Base-by-base conservation (phyloP, 2,113 vertebrate species). In the Morone saxatilis region DNA sequence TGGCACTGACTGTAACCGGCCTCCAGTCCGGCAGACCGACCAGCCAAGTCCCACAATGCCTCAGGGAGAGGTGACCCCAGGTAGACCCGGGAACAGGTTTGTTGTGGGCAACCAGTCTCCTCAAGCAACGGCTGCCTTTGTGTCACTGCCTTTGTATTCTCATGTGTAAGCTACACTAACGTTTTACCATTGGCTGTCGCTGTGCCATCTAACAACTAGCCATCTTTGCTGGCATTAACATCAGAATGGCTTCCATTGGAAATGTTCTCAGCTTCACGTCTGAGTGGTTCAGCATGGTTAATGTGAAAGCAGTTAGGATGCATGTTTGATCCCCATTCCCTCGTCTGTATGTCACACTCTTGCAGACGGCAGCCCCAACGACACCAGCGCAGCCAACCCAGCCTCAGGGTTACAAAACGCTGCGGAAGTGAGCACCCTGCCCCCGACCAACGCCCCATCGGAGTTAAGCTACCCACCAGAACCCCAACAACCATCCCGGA, bases 391-490 rank as follows among this genome's bases (percentile, higher is more conserved):
- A 96, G 73, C 95, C 87, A 65, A 84, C 80, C 40, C 93, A 93
- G 74, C 88, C 96, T 50, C 96, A 96, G 93, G 97, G 95, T 93
- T 98, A 96, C 98, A 97, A 97, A 97, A 96, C 95, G 90, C 97
- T 97, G 94, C 97, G 97, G 97, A 98, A 99, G 94, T 99, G 97
- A 98, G 95, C 93, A 53, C 91, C 36, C 61, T 82, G 85, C 96
- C 94, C 81, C 84, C 86, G 0, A 85, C 92, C 91, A 93, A 94
- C 87, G 94, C 94, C 84, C 94, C 96, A 91, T 95, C 92, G 95
- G 97, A 97, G 96, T 95, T 96, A 95, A 97, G 95, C 95, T 95
- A 94, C 90, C 96, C 96, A 96, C 96, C 96, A 94, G 97, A 97
- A 92, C 94, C 96, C 95, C 96, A 96, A 95, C 96, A 96, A 95